Conservation (phyloP, 2,113 vertebrate genomes). For the Neomonachus schauinslandi region DNA sequence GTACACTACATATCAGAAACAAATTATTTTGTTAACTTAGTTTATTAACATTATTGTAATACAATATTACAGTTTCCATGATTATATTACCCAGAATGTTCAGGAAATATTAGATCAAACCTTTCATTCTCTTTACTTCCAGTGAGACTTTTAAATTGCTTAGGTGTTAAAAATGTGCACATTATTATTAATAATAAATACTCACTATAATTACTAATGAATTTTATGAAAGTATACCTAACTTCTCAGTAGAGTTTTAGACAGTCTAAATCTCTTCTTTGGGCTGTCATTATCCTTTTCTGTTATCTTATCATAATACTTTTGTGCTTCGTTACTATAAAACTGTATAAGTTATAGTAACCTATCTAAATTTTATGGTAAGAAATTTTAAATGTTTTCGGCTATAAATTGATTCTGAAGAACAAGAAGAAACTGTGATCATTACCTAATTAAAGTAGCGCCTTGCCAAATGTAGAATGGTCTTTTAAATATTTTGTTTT, state of each 20-base stretch:
- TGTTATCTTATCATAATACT: conserved; percentile 10
- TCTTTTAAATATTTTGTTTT: background rate
- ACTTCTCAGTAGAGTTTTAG: conserved; percentile 24
- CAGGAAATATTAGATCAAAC: background rate
- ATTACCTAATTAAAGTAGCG: conserved; percentile 31
- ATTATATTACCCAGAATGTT: background rate
- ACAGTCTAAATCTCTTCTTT: background rate
- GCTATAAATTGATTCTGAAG: conserved; percentile 13
- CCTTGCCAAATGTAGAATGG: background rate
- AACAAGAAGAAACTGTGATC: conserved; percentile 22
- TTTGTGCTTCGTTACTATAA: background rate
- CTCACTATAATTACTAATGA: background rate
- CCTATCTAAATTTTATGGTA: conserved; percentile 27
- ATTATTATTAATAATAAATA: conserved; percentile 14
- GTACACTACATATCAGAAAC: background rate
- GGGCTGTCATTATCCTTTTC: background rate
- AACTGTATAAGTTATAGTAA: background rate
- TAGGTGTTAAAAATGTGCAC: background rate
- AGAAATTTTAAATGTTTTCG: background rate
- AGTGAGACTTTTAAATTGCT: background rate
- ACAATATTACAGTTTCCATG: background rate
- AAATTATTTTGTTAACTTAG: background rate
- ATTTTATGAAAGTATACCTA: background rate
- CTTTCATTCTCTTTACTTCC: conserved; percentile 29
- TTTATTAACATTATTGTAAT: background rate